Evolutionary conservation across 2,113 vertebrate genomes (phyloP).

Genomic region (Porphyrio hochstetteri): DNA sequence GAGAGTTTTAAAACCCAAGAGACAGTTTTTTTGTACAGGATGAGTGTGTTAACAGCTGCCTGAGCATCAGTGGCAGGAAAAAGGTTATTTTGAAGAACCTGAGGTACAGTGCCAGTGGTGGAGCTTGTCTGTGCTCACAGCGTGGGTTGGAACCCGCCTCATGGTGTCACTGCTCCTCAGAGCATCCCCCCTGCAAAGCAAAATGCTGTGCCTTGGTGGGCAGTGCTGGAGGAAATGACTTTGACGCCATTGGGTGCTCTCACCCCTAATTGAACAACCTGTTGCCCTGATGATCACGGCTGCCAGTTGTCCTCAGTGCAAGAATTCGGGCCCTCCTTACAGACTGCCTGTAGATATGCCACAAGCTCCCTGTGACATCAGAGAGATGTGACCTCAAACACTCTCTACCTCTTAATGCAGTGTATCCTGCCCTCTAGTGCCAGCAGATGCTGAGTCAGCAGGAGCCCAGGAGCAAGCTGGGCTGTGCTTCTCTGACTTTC

Average conservation of each 20-base stretch:
- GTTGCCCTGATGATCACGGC: not conserved
- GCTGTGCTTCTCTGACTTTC: not conserved
- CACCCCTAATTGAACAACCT: not conserved
- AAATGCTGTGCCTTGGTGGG: not conserved
- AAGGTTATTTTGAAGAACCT: not conserved
- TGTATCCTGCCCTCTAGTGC: constrained; percentile 49
- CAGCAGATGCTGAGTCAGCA: constrained; percentile 35
- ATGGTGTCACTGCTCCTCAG: not conserved
- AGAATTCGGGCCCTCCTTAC: not conserved
- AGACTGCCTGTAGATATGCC: not conserved
- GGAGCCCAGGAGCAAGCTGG: not conserved
- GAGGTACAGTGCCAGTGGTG: too few species aligned
- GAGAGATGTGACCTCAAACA: not conserved
- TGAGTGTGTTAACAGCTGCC: not conserved
- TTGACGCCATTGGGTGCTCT: not conserved
- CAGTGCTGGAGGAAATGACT: not conserved
- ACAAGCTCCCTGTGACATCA: accelerated
- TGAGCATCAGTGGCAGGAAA: not conserved
- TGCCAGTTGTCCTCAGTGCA: not conserved
- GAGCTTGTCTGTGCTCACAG: not conserved
- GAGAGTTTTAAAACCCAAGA: too few species aligned
- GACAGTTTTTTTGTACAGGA: not conserved
- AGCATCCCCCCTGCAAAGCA: not conserved
- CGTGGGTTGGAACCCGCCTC: accelerated
- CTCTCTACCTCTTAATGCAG: not conserved